Conservation (phyloP, 2,797 vertebrate genomes). For the Merluccius polli region DNA sequence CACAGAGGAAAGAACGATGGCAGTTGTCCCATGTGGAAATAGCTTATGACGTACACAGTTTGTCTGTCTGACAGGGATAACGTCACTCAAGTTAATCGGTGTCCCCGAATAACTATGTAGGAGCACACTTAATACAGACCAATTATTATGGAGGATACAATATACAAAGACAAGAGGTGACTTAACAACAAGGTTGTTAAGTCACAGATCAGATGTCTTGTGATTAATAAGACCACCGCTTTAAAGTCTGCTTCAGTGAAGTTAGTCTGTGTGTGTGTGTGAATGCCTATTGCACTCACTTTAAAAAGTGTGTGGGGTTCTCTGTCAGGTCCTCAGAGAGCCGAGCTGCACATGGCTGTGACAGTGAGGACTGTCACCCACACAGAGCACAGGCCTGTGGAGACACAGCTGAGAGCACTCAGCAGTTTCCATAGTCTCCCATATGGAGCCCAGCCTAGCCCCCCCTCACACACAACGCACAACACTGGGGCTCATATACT, state of each 20-base stretch:
- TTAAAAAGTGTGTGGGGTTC: slow-evolving; percentile 9
- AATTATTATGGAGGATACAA: not conserved
- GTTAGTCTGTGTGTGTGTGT: not conserved
- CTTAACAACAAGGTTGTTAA: too few species aligned
- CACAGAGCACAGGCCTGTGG: not conserved
- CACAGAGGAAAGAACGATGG: not conserved
- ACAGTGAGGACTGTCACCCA: slow-evolving; percentile 42
- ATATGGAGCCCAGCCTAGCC: slow-evolving; percentile 4
- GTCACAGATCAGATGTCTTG: not conserved
- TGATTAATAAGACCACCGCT: not conserved
- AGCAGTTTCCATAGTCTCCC: slow-evolving; percentile 32
- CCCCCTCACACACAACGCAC: not conserved
- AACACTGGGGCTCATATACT: not conserved
- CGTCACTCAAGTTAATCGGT: not conserved
- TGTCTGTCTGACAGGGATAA: not conserved
- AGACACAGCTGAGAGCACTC: slow-evolving; percentile 35
- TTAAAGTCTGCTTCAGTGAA: not conserved
- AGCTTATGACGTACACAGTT: not conserved
- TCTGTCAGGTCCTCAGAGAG: slow-evolving; percentile 32
- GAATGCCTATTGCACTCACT: not conserved
- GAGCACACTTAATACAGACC: not conserved
- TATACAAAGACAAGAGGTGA: not conserved
- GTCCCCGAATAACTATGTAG: not conserved
- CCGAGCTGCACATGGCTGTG: slow-evolving; percentile 51
- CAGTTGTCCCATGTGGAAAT: not conserved